These are phyloP conservation scores for Ips nitidus DNA, from an alignment of 1,140 invertebrate species.

Conservation along the genomic window DNA sequence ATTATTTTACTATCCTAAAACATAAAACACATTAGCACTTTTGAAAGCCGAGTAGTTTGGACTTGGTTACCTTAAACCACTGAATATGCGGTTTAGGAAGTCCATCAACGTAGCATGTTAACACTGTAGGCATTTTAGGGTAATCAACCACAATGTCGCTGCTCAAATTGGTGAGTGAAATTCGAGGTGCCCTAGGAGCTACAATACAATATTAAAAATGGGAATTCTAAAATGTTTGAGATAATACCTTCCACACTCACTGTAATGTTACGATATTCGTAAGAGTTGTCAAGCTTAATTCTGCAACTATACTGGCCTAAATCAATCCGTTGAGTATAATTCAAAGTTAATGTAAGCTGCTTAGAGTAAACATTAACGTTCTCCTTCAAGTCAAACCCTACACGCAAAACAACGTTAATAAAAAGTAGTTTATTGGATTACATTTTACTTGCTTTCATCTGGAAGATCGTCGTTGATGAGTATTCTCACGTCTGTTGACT, in stretches of 20 bases:
- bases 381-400: background rate
- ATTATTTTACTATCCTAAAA: slow-evolving; percentile 35
- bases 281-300: slow-evolving; percentile 34
- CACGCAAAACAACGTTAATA: background rate
- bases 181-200: slow-evolving; percentile 45
- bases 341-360: slow-evolving; percentile 18
- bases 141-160: slow-evolving; percentile 46
- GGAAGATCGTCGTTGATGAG: slow-evolving; percentile 21
- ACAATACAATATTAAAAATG: background rate
- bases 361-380: background rate
- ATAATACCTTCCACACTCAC: slow-evolving; percentile 40
- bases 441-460: background rate
- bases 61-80: slow-evolving; percentile 52
- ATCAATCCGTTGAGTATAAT: slow-evolving; percentile 26
- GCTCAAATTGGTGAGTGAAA: slow-evolving; percentile 47
- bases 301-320: slow-evolving; percentile 44
- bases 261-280: slow-evolving; percentile 31
- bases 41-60: background rate
- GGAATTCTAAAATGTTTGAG: background rate
- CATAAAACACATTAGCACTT: background rate
- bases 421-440: background rate
- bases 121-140: slow-evolving; percentile 48
- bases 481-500: slow-evolving; percentile 47
- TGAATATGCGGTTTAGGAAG: slow-evolving; percentile 53
- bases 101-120: slow-evolving; percentile 51